Conservation (phyloP, 2,888 invertebrate species). For the Alviniconcha strummeri region DNA sequence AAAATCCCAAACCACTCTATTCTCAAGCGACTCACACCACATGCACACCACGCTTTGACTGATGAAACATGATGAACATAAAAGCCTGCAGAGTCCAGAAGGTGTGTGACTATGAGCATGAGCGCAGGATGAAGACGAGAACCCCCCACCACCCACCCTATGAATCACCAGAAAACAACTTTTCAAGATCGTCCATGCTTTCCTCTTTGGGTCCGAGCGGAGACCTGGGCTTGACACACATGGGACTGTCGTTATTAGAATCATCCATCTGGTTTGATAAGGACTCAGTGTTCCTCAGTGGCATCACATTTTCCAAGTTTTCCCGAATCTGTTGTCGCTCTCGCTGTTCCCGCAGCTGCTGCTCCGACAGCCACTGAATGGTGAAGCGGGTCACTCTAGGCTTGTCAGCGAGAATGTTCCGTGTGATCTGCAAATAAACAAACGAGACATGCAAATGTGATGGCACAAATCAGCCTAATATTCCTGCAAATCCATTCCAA, state of each 20-base stretch:
- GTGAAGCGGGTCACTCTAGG: conserved; percentile 97
- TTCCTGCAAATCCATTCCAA: neutral
- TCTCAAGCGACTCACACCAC: too few species aligned
- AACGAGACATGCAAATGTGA: too few species aligned
- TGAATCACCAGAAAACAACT: neutral
- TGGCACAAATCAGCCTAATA: too few species aligned
- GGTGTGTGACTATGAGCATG: too few species aligned
- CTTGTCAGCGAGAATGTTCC: conserved; percentile 90
- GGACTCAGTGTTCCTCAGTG: conserved; percentile 43
- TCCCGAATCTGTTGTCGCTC: conserved; percentile 28
- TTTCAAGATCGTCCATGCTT: conserved; percentile 21
- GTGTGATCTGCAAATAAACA: conserved; percentile 76
- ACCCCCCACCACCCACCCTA: neutral
- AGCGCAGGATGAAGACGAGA: neutral
- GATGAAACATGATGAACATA: too few species aligned
- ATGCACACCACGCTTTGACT: too few species aligned
- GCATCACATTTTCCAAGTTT: conserved; percentile 29
- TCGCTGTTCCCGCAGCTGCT: conserved; percentile 28
- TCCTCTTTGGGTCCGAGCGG: neutral
- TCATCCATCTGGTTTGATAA: conserved; percentile 59
- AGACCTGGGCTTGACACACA: neutral
- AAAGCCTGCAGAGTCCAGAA: too few species aligned
- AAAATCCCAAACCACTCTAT: too few species aligned
- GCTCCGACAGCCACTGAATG: conserved; percentile 89
- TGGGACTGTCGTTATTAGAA: neutral